A percentile compares a stretch with the other conserved stretches of the same genome.
Conservation (phyloP, 2,888 invertebrate genomes). For the Polyommatus icarus region DNA sequence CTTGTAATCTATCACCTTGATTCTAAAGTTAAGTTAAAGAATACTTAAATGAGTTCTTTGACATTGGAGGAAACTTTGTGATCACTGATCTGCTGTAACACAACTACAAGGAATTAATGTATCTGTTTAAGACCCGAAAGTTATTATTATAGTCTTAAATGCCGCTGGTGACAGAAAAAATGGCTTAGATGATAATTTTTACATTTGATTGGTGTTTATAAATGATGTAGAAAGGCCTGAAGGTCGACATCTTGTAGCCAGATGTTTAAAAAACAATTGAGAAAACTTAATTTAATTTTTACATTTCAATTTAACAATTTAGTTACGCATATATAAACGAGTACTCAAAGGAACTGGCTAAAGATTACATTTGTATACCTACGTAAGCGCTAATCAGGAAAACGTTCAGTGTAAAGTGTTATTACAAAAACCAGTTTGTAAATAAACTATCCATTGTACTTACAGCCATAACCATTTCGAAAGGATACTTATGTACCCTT, state of each 20-base stretch:
- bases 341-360: background rate
- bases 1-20: background rate
- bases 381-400: background rate
- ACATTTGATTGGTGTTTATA: background rate
- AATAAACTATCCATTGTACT: slow-evolving; percentile 64
- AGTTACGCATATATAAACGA: background rate
- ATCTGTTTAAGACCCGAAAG: background rate
- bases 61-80: background rate
- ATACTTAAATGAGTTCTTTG: slow-evolving; percentile 10
- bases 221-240: background rate
- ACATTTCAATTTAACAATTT: background rate
- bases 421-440: slow-evolving; percentile 10
- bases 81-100: background rate
- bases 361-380: background rate
- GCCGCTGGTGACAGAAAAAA: background rate
- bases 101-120: background rate
- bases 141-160: background rate
- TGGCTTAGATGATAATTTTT: background rate
- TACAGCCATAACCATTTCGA: slow-evolving; percentile 98
- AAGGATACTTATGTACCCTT: slow-evolving; percentile 96
- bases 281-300: too few species aligned
- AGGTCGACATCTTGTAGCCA: background rate
- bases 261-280: background rate
- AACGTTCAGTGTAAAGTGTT: background rate
- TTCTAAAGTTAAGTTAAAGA: background rate